phyloP scores from a whole-genome alignment of 1,140 invertebrate species.

The Zaprionus ghesquierei region DNA sequence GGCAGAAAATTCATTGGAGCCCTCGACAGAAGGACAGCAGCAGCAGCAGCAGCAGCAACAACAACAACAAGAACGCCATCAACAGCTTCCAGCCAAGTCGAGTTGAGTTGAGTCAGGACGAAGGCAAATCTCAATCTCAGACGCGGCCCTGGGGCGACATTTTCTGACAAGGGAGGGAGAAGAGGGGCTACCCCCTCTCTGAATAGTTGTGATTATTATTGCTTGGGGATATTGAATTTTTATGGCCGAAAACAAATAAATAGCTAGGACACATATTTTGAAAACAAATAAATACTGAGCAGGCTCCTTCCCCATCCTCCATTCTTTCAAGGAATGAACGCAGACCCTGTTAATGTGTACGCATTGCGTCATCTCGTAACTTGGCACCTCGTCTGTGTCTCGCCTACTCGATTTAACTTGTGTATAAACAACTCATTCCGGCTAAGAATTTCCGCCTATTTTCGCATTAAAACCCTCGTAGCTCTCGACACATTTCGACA shows the following conservation, averaged over 20 bases:
- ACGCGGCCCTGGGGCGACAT: constrained; percentile 24
- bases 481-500: neutral
- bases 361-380: constrained; percentile 9
- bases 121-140: constrained; percentile 5
- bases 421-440: neutral
- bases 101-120: neutral
- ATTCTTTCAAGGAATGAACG: neutral
- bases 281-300: constrained; percentile 62
- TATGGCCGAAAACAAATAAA: constrained; percentile 65
- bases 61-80: neutral
- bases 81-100: neutral
- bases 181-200: neutral
- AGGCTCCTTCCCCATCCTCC: neutral
- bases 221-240: constrained; percentile 43
- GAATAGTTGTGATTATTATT: constrained; percentile 59
- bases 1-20: constrained; percentile 73
- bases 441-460: neutral
- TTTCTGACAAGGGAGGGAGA: constrained; percentile 26
- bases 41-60: neutral
- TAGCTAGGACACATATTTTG: constrained; percentile 53
- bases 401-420: neutral
- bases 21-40: constrained; percentile 5
- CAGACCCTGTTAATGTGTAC: neutral
- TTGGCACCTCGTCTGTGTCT: neutral
- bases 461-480: neutral